Conservation (phyloP, 2,888 invertebrate genomes). For the Rhagophthalmus giganteus region DNA sequence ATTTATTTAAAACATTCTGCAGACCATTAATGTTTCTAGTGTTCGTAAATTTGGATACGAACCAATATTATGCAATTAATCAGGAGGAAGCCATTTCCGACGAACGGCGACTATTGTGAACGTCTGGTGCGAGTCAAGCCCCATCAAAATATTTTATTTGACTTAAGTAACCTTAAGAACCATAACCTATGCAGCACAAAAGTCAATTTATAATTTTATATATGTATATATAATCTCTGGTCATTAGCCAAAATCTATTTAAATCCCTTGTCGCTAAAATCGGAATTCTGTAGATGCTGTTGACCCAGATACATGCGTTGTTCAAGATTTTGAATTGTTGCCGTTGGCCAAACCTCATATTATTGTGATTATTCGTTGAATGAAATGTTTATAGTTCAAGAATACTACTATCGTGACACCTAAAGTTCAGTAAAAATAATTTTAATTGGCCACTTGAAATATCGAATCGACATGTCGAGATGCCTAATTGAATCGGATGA, state of each 20-base stretch:
- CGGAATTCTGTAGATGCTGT: constrained; percentile 13
- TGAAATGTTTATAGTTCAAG: no score
- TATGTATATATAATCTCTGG: constrained; percentile 6
- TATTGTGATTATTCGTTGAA: no score
- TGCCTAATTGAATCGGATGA: no score
- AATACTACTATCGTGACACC: no score
- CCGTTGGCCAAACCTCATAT: no score
- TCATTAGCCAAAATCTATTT: constrained; percentile 18
- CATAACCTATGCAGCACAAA: constrained; percentile 11
- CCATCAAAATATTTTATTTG: background rate
- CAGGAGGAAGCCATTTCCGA: background rate
- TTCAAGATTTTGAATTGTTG: background rate
- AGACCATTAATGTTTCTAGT: background rate
- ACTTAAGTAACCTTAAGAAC: constrained; percentile 1
- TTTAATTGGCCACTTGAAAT: no score
- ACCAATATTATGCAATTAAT: background rate
- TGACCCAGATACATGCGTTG: constrained; percentile 5
- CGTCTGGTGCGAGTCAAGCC: constrained; percentile 2
- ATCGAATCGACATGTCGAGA: no score
- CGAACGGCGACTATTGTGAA: background rate
- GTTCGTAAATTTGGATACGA: background rate
- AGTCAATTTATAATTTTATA: constrained; percentile 5
- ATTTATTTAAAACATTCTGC: no score
- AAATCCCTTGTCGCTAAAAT: constrained; percentile 10
- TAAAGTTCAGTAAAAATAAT: no score